phyloP scores from a whole-genome alignment of 2,888 invertebrate species.

The Capitulum mitella region DNA sequence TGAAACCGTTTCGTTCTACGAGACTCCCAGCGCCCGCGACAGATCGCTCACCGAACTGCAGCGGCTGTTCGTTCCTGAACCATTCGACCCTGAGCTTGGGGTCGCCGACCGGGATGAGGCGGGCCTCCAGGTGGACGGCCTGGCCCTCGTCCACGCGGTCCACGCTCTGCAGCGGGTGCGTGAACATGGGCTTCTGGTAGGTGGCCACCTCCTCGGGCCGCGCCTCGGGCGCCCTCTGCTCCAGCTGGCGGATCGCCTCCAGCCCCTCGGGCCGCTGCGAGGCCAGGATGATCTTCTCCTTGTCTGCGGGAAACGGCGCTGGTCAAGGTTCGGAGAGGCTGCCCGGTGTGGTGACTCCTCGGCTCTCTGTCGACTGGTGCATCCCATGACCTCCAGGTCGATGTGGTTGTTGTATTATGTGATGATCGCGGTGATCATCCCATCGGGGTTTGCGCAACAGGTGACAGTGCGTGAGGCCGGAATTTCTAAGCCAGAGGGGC shows the following conservation, averaged over 20 bases:
- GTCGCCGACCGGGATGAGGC: conserved; percentile 89
- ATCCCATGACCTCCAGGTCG: too few relatives aligned
- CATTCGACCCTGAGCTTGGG: conserved; percentile 88
- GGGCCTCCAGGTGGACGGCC: conserved; percentile 91
- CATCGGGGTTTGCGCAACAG: too few relatives aligned
- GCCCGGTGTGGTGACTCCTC: too few relatives aligned
- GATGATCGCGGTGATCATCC: too few relatives aligned
- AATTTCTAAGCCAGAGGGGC: too few relatives aligned
- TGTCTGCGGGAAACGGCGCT: conserved; percentile 39
- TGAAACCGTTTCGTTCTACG: too few relatives aligned
- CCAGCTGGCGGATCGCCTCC: conserved; percentile 82
- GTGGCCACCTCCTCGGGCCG: conserved; percentile 46
- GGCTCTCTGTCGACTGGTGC: too few relatives aligned
- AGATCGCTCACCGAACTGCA: conserved; percentile 76
- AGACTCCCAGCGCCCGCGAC: too few relatives aligned
- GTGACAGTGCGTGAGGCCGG: too few relatives aligned
- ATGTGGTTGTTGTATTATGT: too few relatives aligned
- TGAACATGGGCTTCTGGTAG: conserved; percentile 86
- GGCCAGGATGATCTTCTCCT: conserved; percentile 73
- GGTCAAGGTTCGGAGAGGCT: too few relatives aligned
- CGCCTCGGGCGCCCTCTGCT: conserved; percentile 54
- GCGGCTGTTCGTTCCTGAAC: conserved; percentile 84
- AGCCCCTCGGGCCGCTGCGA: conserved; percentile 91
- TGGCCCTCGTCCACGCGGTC: conserved; percentile 77
- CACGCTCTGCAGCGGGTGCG: conserved; percentile 85